Base-by-base conservation (phyloP, 2,888 invertebrate genomes). In the Pristionchus entomophagus region DNA sequence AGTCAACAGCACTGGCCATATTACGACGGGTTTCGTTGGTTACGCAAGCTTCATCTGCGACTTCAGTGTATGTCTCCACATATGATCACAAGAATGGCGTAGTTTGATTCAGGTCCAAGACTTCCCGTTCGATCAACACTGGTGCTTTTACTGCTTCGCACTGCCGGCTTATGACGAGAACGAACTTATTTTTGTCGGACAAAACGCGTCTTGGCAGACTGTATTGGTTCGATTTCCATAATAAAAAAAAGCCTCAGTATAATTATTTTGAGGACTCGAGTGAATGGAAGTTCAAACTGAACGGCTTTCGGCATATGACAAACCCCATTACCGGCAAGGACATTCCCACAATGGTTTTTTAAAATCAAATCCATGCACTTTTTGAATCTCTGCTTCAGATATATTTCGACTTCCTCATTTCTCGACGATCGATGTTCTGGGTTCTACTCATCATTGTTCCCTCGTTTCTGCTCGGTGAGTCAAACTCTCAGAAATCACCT, bases 71-170 rank as follows among this genome's bases (percentile, higher is more conserved):
- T 22, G 22, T 56, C 10, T 22, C 56, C n/a, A n/a, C n/a, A n/a
- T n/a, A n/a, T 0, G 65, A 38, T 59, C n/a, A 1, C 32, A 59
- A 59, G 0, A 65, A 35, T 32, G 19, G 19, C 2, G 17, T 4
- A 62, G 3, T 29, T 62, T n/a, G n/a, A n/a, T 56, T 22, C 56
- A 80, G 78, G 51, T 80, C 1, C 29, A 49, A 29, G 78, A 49
- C 32, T 80, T 80, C 51, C 78, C 78, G 22, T 80, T 80, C 78
- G 78, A 80, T 22, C 49, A 51, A 19, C 78, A 80, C 78, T 80
- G 78, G 78, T 80, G 78, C 78, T 80, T 80, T 51, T 80, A 80
- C 78, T 80, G 78, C 51, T 80, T 80, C 8, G 51, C 78, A 8
- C 19, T 80, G 3, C 78, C 78, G 4, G 51, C 12, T 0, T 80